Evolutionary conservation across 1,140 invertebrate genomes (phyloP), one percentile per base, ranked within the genome.

Genomic region (Trichonephila clavipes): DNA sequence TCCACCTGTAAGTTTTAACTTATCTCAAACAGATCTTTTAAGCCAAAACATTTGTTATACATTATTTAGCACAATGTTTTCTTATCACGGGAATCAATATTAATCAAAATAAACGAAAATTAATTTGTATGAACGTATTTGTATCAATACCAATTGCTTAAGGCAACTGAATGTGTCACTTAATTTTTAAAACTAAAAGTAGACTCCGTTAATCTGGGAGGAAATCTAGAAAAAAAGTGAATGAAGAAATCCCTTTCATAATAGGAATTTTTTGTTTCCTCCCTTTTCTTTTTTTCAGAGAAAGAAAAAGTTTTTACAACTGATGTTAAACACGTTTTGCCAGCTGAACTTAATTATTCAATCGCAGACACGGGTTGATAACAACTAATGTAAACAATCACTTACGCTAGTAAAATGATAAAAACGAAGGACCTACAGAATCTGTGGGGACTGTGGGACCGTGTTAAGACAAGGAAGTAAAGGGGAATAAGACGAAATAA

Each of bases 371-470:
- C n/a, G n/a, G 58, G 82, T 59, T 85, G 82, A 85, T 51, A 85
- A 85, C 44, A 85, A 24, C 51, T 51, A 85, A 59, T 85, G 82
- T 85, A 85, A 85, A 85, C 82, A 85, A 59, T 85, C 82, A 85
- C 82, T 85, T 85, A 85, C 44, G 51, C 82, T 44, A 85, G 59
- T 85, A 58, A 85, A 77, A 85, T 85, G 82, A 85, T 85, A 85
- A 85, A 85, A 85, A 77, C 24, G 82, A 28, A 58, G 51, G 58
- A n/a, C 44, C 5, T 5, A 51, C 58, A 85, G 82, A 85, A 24
- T 24, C 69, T n/a, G n/a, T 34, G 21, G 18, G 44, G 82, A n/a
- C 82, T 58, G 21, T 5, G 82, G 82, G n/a, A 85, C 51, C 21
- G 16, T 59, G 82, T 12, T 44, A 85, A n/a, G 58, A 59, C 82